Base-by-base conservation (phyloP, 2,797 vertebrate genomes). In the Clamator glandarius region DNA sequence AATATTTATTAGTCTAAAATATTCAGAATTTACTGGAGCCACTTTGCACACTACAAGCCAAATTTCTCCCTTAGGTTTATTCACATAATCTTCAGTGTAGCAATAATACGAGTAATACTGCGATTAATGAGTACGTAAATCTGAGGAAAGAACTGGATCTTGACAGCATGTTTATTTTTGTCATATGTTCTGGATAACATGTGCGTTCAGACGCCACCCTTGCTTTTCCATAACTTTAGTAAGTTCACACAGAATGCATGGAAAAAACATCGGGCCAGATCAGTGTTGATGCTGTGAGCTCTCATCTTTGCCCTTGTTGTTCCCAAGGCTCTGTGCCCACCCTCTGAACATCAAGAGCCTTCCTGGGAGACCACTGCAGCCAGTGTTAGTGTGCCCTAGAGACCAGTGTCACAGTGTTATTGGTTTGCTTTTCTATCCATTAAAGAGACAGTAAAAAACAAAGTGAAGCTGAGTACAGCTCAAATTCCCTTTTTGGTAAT, bases 1-100 rank as follows among this genome's bases (percentile, higher is more conserved):
- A 96, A 85, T 95, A 94, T 96, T 95, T 95, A 94, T 94, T 83
- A 93, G 78, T 85, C 75, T 92, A 72, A 93, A 89, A 81, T 93
- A 91, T 87, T 95, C 75, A 80, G 39, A 64, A 83, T 80, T 96
- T 93, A 81, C 82, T 95, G 91, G 90, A 96, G 91, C 24, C 9
- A 12, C 63, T 94, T 73, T 66, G 5, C 25, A 16, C 59, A 10
- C 51, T 69, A 15, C 31, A 68, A 91, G 92, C 92, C 90, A 93
- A 95, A 90, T 72, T 55, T 85, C 46, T 93, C 90, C 89, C 92
- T 75, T 81, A 87, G 89, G 92, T 90, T 90, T 85, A 87, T 78
- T 72, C 68, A 68, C 68, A 62, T 85, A 85, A 94, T 82, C 90
- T 91, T 92, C 42, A 84, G 55, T 88, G 93, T 39, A 93, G 77